Base-by-base conservation (phyloP, 92 coral and sea anemone species). In the Heliopora coerulea region DNA sequence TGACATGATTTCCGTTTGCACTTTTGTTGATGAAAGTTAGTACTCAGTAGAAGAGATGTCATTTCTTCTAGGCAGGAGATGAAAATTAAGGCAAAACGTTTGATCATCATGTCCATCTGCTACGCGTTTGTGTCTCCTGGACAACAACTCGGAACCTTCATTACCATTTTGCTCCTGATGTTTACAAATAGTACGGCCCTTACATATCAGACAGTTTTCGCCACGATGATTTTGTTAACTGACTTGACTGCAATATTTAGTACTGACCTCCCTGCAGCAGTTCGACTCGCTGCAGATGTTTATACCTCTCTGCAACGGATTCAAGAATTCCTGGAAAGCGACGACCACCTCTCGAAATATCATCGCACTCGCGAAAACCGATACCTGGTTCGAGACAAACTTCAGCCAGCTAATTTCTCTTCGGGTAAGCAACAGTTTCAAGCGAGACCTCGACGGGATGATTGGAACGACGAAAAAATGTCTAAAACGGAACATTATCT, bases 1-100 rank as follows among this genome's bases (percentile, higher is more conserved):
- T n/a, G n/a, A n/a, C n/a, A n/a, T n/a, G n/a, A n/a, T n/a, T n/a
- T n/a, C n/a, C n/a, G n/a, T n/a, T n/a, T n/a, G n/a, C n/a, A n/a
- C n/a, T n/a, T n/a, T n/a, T n/a, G n/a, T n/a, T n/a, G 15, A 30
- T 61, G 40, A 28, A 12, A 30, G 13, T 61, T 27, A 61, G 15
- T 13, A 21, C 32, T 61, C n/a, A 30, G 1, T 8, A 30, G 18
- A 61, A 8, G 2, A 2, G 2, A 19, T 19, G 60, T 37, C 15
- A 7, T 39, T 26, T 44, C 31, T 24, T 18, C 12, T 40, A 65
- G 72, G 72, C 31, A 65, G 41, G 72, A 65, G 30, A 39, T 65
- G n/a, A 65, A 65, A 44, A 9, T n/a, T 4, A 65, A 65, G 41
- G 30, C 72, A 1, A 65, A 41, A 25, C 72, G 72, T 12, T 65